A percentile compares a stretch with the other conserved stretches of the same genome.
Evolutionary conservation across 2,888 invertebrate genomes (phyloP).

Genomic region (Scaptomyza cyrtandrae): DNA sequence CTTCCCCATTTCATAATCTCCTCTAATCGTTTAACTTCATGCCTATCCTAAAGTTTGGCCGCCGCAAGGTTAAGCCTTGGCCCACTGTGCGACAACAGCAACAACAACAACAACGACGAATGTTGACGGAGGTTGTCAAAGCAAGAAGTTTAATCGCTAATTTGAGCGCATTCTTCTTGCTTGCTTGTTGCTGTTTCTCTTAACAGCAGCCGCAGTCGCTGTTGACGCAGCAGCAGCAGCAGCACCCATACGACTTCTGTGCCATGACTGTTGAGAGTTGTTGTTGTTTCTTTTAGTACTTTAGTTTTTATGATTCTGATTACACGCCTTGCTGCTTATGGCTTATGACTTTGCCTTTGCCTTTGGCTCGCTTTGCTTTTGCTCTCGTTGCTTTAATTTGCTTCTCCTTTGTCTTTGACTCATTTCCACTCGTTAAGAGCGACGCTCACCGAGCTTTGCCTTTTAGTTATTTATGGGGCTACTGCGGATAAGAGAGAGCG

Average conservation of each 20-base stretch:
- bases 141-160: conserved; percentile 50
- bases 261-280: conserved; percentile 40
- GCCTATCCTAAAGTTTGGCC: conserved; percentile 21
- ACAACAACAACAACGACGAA: not conserved
- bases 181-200: not conserved
- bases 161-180: conserved; percentile 37
- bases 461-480: conserved; percentile 57
- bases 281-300: conserved; percentile 33
- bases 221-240: conserved; percentile 13
- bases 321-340: conserved; percentile 70
- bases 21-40: conserved; percentile 18
- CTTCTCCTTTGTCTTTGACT: conserved; percentile 34
- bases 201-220: conserved; percentile 1
- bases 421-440: conserved; percentile 21
- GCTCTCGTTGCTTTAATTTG: conserved; percentile 20
- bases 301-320: conserved; percentile 59
- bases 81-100: conserved; percentile 53
- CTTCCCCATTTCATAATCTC: conserved; percentile 48
- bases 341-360: conserved; percentile 35
- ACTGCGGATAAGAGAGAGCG: conserved; percentile 26
- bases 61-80: conserved; percentile 53
- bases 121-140: conserved; percentile 32
- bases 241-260: conserved; percentile 56
- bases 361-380: conserved; percentile 37
- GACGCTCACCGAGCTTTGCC: conserved; percentile 40